A percentile compares a stretch with the other conserved stretches of the same genome.
Conservation (phyloP, 2,113 vertebrate genomes). For the Pituophis catenifer region DNA sequence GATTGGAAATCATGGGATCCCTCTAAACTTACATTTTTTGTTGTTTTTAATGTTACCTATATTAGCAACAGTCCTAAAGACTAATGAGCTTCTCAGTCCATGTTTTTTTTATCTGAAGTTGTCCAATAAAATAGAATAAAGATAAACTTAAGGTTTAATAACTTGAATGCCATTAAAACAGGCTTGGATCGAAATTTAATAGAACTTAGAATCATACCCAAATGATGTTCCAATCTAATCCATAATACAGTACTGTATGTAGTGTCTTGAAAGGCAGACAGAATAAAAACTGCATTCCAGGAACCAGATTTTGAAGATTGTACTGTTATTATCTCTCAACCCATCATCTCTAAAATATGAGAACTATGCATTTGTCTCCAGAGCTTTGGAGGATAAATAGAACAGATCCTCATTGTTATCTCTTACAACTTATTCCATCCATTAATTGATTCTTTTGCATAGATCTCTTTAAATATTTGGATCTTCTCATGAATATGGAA, state of each 20-base stretch:
- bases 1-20: background rate
- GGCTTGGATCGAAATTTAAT: background rate
- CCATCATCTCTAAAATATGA: background rate
- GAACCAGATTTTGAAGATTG: background rate
- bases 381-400: background rate
- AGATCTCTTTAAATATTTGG: background rate
- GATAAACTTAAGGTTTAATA: background rate
- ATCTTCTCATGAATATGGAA: background rate
- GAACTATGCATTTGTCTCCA: background rate
- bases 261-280: background rate
- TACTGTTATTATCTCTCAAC: background rate
- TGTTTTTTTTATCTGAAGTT: background rate
- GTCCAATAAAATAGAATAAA: background rate
- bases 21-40: background rate
- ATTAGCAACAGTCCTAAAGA: background rate
- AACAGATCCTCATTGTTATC: background rate
- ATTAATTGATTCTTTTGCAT: background rate
- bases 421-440: background rate
- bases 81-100: background rate
- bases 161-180: background rate
- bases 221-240: background rate
- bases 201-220: background rate
- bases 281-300: background rate
- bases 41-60: background rate
- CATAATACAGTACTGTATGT: background rate